Base-by-base conservation (phyloP, 2,888 invertebrate species). In the Margaritifera margaritifera region DNA sequence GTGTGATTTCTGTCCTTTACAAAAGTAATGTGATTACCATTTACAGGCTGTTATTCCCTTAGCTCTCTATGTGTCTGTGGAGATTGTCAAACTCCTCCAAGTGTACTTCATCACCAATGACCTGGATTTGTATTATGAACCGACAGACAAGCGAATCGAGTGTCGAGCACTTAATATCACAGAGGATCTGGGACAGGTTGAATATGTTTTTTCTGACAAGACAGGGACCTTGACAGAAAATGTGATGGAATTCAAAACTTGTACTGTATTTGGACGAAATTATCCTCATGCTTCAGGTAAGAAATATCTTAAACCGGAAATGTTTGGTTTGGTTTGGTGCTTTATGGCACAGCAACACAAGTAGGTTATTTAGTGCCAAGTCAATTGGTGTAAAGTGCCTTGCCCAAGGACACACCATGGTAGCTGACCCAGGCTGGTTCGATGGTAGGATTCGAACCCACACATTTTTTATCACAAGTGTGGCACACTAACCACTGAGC, bases 171-270 rank as follows among this genome's bases (percentile, higher is more conserved):
- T 97, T 87, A 98, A 99, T 89, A 98, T 99, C 77, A 97, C 98
- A 0, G 98, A 99, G 90, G 98, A 99, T 90, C 92, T 99, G 81
- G 99, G 99, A 1, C 98, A 99, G 91, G 80, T 87, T 18, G 94
- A 96, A 86, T 98, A 98, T 87, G 93, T 99, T 77, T 98, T 99
- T 91, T 96, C 96, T 18, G 99, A 99, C 90, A 99, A 99, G 91
- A 99, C 99, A 1, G 99, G 99, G 8, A 99, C 99, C 2, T 91
- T 99, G 68, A 99, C 99, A 0, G 98, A 98, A 90, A 99, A 99
- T 90, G 94, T 96, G 75, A 99, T 99, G 98, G 93, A 97, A 86
- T 99, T 99, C 90, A 93, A 96, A 68, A 92, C 95, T 62, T 98
- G 98, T 87, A 94, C 95, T 4, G 94, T 98, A 42, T 94, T 93